Evolutionary conservation across 2,797 vertebrate species (phyloP), one percentile per base, ranked within the genome.

Genomic region (Novumbra hubbsi): DNA sequence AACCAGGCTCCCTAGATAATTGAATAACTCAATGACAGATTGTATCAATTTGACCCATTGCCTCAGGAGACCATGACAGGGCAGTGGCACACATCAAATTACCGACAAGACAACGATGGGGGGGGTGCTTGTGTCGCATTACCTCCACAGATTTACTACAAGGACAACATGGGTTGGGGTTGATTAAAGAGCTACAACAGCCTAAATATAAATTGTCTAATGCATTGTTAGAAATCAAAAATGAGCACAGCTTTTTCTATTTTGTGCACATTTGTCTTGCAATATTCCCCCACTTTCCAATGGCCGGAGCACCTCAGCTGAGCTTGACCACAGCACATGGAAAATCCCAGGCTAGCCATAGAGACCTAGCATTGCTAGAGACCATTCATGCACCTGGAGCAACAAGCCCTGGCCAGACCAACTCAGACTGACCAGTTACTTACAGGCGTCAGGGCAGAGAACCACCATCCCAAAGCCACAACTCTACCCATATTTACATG

Each of bases 31-130:
- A 85, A 79, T 74, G 84, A 83, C 82, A 84, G 85, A 84, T 75
- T 84, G 80, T 86, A 87, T 79, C 81, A 80, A 73, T 81, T 79
- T 83, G 84, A 89, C 82, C 82, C 83, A 73, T 80, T 82, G 85
- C 88, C 86, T 86, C 81, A 70, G 21, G 73, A 75, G 32, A 41
- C 78, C 55, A 41, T 3, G 67, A 82, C 75, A 72, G 62, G 38
- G 55, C 55, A 60, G 11, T 60, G 55, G 19, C 62, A 2, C 68
- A 81, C 80, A 78, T 89, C 87, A 84, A 80, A 82, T 92, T 91
- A 89, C 91, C 87, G 77, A 81, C 86, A 80, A 76, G 77, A 83
- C 55, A 45, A 45, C 2, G 41, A 45, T 45, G 2, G 6, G 41
- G 41, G 41, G 41, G 41, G 0, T 12, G 9, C 41, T 1, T 45